Evolutionary conservation across 1,140 invertebrate genomes (phyloP), one percentile per base, ranked within the genome.

Genomic region (Ostrea edulis): DNA sequence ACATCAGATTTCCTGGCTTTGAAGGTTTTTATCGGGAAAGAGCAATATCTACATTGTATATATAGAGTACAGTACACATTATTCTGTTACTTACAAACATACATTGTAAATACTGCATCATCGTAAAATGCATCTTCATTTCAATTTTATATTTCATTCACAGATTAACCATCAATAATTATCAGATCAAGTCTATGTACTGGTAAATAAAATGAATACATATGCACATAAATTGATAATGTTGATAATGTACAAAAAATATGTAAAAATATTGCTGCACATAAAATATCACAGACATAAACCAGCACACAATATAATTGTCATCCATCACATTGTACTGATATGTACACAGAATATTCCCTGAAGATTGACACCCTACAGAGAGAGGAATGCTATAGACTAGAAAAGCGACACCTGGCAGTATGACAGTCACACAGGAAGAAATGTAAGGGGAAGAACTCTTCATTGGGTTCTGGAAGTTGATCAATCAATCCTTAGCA

Each of bases 211-310:
- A 17, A 7, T 20, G 55, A 71, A 77, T 77, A 35, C 14, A 62
- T 62, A 62, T 7, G n/a, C 25, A 68, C 25, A 68, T 68, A 22
- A n/a, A 77, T 77, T 77, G 35, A 77, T n/a, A n/a, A n/a, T n/a
- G 11, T 29, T 29, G 35, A 77, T 77, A 77, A 44, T 44, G 35
- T 44, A 44, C 35, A 44, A 44, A 44, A 44, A 1, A 44, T 44
- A 44, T 44, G 5, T 44, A 44, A 44, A 44, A 77, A 77, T 77
- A 77, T 83, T 54, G 52, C 44, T 83, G 82, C 82, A 83, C 82
- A 77, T 83, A 53, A n/a, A 52, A 52, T 54, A 53, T 83, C 82
- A 83, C 44, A 83, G 44, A 53, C 11, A 83, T 52, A 53, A 35
- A 83, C n/a, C 35, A 53, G 51, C 52, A 83, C 35, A 54, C 20